phyloP scores from a whole-genome alignment of 2,888 invertebrate species.

The Cepaea hortensis region DNA sequence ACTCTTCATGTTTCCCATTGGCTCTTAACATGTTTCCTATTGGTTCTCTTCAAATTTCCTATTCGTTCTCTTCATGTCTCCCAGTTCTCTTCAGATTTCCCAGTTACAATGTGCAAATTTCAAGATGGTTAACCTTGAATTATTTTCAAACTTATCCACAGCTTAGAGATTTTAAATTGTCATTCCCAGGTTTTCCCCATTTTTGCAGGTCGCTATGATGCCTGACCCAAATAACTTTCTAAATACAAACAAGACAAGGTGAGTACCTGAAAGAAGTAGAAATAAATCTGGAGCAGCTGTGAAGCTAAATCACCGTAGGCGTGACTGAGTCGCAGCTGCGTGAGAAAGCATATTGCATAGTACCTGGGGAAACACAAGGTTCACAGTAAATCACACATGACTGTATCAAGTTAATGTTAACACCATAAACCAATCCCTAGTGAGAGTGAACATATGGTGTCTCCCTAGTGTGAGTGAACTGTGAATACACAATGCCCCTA shows the following conservation, averaged over 20 bases:
- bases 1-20: too few species aligned
- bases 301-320: slow-evolving; percentile 86
- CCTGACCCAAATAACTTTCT: background rate
- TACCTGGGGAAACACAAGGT: slow-evolving; percentile 63
- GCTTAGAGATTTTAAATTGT: background rate
- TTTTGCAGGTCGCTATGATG: background rate
- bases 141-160: background rate
- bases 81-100: too few species aligned
- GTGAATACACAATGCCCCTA: too few species aligned
- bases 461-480: too few species aligned
- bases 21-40: too few species aligned
- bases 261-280: slow-evolving; percentile 92
- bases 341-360: slow-evolving; percentile 93
- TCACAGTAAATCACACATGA: background rate
- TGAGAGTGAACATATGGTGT: too few species aligned
- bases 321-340: slow-evolving; percentile 85
- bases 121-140: background rate
- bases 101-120: too few species aligned
- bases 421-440: background rate
- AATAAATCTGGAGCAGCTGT: slow-evolving; percentile 91
- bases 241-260: background rate
- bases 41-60: too few species aligned
- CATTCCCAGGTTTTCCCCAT: background rate
- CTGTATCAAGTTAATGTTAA: background rate
- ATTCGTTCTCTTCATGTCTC: too few species aligned